These are phyloP conservation scores for Hirtodrosophila confusa DNA, from an alignment of 2,888 invertebrate genomes.

Conservation along the genomic window DNA sequence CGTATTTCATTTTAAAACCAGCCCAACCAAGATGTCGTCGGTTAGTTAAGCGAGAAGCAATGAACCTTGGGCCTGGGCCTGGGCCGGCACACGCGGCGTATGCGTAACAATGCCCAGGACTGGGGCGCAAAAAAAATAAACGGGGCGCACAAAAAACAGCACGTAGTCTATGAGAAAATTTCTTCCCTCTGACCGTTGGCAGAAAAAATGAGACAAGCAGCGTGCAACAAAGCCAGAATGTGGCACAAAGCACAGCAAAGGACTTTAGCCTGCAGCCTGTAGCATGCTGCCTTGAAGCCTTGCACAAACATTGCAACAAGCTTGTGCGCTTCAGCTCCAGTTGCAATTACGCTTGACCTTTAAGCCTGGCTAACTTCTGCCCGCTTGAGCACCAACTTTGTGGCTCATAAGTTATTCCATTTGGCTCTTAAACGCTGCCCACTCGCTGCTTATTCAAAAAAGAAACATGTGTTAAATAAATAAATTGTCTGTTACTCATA, in stretches of 20 bases:
- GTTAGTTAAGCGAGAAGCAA: conserved; percentile 59
- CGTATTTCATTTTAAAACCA: conserved; percentile 70
- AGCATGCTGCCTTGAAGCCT: conserved; percentile 7
- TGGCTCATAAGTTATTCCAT: conserved; percentile 52
- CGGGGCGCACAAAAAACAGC: conserved; percentile 14
- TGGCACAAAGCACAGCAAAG: conserved; percentile 51
- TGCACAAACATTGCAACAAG: conserved; percentile 13
- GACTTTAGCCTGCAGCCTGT: conserved; percentile 8
- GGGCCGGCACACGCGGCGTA: conserved; percentile 40
- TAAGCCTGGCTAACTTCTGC: conserved; percentile 10
- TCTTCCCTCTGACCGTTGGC: conserved; percentile 25
- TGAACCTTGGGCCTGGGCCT: conserved; percentile 48
- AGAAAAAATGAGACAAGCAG: conserved; percentile 17
- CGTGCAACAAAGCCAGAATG: conserved; percentile 44
- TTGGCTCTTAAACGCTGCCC: conserved; percentile 27
- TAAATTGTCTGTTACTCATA: conserved; percentile 58
- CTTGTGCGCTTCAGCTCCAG: conserved; percentile 8
- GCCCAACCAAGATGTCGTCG: conserved; percentile 25
- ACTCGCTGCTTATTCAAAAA: conserved; percentile 16
- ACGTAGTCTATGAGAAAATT: conserved; percentile 40
- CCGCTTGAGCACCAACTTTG: conserved; percentile 26
- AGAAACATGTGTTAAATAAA: conserved; percentile 47
- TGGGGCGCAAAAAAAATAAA: conserved; percentile 15
- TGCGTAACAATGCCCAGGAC: conserved; percentile 48
- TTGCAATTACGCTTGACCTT: conserved; percentile 31